Percentiles rank a stretch among this genome's conserved stretches.
These are phyloP conservation scores for Cercopithecus petaurista DNA, from an alignment of 2,797 vertebrate species.

Conservation along the genomic window DNA sequence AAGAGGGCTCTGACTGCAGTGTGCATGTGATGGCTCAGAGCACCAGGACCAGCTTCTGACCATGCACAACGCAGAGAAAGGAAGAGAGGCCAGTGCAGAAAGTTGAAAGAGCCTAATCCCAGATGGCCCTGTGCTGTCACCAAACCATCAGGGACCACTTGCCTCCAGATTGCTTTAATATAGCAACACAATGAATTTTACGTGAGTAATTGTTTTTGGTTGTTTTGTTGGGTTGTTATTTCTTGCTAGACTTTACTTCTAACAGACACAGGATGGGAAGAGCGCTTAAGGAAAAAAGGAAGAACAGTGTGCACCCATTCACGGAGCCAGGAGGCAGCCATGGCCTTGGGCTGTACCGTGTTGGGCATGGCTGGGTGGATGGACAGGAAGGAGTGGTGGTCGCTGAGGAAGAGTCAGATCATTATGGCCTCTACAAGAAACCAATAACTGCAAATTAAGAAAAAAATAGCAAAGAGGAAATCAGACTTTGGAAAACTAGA, in stretches of 20 bases:
- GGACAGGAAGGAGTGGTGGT: rapidly evolving
- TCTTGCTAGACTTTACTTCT: background rate
- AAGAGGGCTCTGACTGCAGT: background rate
- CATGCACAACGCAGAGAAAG: rapidly evolving
- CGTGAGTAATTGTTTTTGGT: background rate
- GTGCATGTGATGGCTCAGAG: background rate
- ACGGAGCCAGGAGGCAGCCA: background rate
- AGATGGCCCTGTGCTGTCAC: background rate
- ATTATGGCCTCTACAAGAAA: background rate
- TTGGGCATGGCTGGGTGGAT: background rate
- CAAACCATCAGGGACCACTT: background rate
- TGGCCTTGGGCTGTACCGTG: rapidly evolving
- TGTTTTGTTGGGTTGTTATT: background rate
- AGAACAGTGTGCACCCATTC: background rate
- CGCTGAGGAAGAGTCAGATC: background rate
- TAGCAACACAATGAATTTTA: background rate
- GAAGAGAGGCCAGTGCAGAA: background rate
- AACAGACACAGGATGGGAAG: too few species aligned
- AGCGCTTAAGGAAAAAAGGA: background rate
- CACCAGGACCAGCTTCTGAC: background rate
- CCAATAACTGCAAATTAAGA: background rate
- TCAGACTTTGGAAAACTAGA: background rate
- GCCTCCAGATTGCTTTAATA: background rate
- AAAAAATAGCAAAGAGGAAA: background rate
- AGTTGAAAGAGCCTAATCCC: background rate